Conservation (phyloP, 2,888 invertebrate genomes). For the Noctuana brunneofusca region DNA sequence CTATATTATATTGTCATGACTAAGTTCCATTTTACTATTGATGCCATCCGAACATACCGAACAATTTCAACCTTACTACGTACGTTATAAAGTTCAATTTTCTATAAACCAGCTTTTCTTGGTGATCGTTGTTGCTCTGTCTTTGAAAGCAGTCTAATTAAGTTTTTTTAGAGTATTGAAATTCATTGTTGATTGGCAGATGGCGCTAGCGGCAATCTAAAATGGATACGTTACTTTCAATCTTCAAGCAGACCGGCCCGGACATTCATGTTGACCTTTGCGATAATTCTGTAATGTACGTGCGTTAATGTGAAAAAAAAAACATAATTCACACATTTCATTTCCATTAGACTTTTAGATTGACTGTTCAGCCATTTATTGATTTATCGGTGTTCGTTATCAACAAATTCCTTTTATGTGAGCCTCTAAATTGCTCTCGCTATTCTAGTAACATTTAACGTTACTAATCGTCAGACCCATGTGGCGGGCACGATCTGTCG, state of each 20-base stretch:
- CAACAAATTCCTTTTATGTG: conserved; percentile 4
- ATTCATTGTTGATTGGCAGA: conserved; percentile 77
- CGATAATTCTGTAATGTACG: background rate
- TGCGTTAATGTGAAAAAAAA: background rate
- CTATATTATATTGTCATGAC: too few relatives aligned
- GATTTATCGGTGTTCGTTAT: background rate
- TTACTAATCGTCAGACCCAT: conserved; percentile 30
- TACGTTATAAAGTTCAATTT: conserved; percentile 43
- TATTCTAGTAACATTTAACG: conserved; percentile 25
- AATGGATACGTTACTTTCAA: conserved; percentile 62
- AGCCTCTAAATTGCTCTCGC: conserved; percentile 6
- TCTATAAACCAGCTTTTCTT: conserved; percentile 40
- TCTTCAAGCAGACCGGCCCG: conserved; percentile 24
- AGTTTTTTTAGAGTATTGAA: conserved; percentile 77
- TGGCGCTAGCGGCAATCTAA: conserved; percentile 77
- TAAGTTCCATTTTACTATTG: conserved; percentile 40
- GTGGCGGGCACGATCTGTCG: conserved; percentile 31
- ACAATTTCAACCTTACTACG: conserved; percentile 49
- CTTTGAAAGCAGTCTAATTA: conserved; percentile 80
- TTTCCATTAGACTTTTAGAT: background rate
- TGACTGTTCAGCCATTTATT: background rate
- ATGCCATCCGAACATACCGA: conserved; percentile 23
- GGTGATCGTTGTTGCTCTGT: conserved; percentile 61
- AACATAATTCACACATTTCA: background rate
- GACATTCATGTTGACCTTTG: conserved; percentile 2